phyloP scores from a whole-genome alignment of 2,113 vertebrate genomes.

The Symphodus melops region DNA sequence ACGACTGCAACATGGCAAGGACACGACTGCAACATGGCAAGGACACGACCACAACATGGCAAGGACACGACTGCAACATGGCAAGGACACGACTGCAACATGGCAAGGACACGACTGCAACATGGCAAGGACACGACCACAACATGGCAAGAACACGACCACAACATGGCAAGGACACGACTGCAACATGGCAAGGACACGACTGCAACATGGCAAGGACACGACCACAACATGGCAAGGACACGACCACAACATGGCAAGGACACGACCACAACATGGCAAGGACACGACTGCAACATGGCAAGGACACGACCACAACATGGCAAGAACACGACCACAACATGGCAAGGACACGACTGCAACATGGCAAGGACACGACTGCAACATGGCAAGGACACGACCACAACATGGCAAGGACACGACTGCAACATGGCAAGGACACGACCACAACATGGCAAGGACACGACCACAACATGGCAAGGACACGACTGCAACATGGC shows the following conservation, averaged over 20 bases:
- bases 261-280: slow-evolving; percentile 5
- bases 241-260: slow-evolving; percentile 7
- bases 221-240: slow-evolving; percentile 3
- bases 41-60: not conserved
- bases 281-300: too few species aligned
- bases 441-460: slow-evolving; percentile 3
- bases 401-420: slow-evolving; percentile 12
- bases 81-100: slow-evolving; percentile 19
- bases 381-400: slow-evolving; percentile 11
- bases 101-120: too few species aligned
- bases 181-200: too few species aligned
- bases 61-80: slow-evolving; percentile 7
- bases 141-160: slow-evolving; percentile 9
- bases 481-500: not conserved
- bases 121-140: slow-evolving; percentile 10
- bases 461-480: slow-evolving; percentile 7
- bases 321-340: slow-evolving; percentile 8
- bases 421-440: slow-evolving; percentile 12
- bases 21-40: slow-evolving; percentile 7
- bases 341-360: slow-evolving; percentile 12
- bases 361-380: slow-evolving; percentile 9
- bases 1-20: slow-evolving; percentile 4
- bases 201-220: slow-evolving; percentile 21
- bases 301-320: slow-evolving; percentile 12
- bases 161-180: slow-evolving; percentile 9